Percentiles rank a stretch among this genome's conserved stretches.
Conservation (phyloP, 2,888 invertebrate genomes). For the Caenorhabditis becei region DNA sequence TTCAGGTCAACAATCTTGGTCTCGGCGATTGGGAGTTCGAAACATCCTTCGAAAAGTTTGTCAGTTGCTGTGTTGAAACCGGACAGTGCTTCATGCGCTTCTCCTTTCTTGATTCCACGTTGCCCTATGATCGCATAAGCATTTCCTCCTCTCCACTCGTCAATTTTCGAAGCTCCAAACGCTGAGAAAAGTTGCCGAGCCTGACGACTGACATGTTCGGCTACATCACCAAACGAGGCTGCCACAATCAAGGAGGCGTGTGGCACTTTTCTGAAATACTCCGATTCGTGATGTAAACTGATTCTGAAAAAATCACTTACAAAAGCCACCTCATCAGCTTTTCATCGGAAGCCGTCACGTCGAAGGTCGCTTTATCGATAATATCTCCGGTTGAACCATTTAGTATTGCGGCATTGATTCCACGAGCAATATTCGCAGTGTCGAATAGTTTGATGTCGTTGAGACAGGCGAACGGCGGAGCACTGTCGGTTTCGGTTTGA, state of each 20-base stretch:
- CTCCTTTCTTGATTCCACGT: conserved; percentile 63
- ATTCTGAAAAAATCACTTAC: conserved; percentile 23
- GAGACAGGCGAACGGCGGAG: conserved; percentile 71
- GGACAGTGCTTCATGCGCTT: conserved; percentile 63
- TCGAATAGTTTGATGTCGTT: conserved; percentile 71
- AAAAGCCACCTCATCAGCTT: conserved; percentile 68
- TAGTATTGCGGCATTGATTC: conserved; percentile 84
- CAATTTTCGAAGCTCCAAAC: conserved; percentile 64
- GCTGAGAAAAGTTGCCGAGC: conserved; percentile 62
- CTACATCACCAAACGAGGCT: conserved; percentile 73
- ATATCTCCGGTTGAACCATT: conserved; percentile 83
- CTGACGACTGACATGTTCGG: conserved; percentile 69
- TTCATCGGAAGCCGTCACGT: conserved; percentile 70
- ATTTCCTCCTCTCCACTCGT: conserved; percentile 64
- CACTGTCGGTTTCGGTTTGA: conserved; percentile 64
- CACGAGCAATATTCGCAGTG: conserved; percentile 72
- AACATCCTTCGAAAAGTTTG: conserved; percentile 63
- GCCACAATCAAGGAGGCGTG: conserved; percentile 62
- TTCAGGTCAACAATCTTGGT: conserved; percentile 55
- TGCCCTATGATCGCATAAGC: conserved; percentile 71
- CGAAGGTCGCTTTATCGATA: conserved; percentile 59
- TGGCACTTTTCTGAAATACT: conserved; percentile 60
- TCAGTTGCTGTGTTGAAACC: neutral
- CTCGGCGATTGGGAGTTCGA: conserved; percentile 70
- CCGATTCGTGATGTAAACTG: neutral